Conservation (phyloP, 2,797 vertebrate species). For the Microcaecilia unicolor region DNA sequence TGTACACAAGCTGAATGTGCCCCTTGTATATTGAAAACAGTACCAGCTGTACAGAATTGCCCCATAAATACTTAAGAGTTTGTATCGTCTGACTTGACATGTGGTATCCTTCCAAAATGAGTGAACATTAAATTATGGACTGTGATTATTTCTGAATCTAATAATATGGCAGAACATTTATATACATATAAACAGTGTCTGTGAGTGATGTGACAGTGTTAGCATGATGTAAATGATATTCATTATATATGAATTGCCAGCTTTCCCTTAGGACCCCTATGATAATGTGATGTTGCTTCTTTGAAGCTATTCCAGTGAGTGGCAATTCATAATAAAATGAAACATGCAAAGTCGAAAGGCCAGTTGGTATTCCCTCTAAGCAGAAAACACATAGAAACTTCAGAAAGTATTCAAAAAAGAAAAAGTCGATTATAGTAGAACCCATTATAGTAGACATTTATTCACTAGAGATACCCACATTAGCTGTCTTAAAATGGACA, state of each 20-base stretch:
- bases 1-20: too few relatives aligned
- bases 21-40: too few relatives aligned
- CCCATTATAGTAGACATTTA: neutral
- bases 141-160: conserved; percentile 19
- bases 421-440: conserved; percentile 6
- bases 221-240: conserved; percentile 6
- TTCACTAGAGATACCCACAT: too few relatives aligned
- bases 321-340: conserved; percentile 25
- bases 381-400: too few relatives aligned
- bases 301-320: conserved; percentile 6
- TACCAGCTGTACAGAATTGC: too few relatives aligned
- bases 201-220: conserved; percentile 6
- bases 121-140: conserved; percentile 28
- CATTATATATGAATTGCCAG: conserved; percentile 13
- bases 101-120: conserved; percentile 17
- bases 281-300: conserved; percentile 19
- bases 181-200: conserved; percentile 7
- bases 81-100: conserved; percentile 10
- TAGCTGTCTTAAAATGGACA: conserved; percentile 4
- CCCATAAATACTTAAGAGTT: too few relatives aligned
- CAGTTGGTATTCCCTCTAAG: conserved; percentile 14
- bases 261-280: conserved; percentile 9
- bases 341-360: conserved; percentile 2
- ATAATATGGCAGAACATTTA: conserved; percentile 8
- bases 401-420: conserved; percentile 14